Base-by-base conservation (phyloP, 2,113 vertebrate species). In the Murina feae region DNA sequence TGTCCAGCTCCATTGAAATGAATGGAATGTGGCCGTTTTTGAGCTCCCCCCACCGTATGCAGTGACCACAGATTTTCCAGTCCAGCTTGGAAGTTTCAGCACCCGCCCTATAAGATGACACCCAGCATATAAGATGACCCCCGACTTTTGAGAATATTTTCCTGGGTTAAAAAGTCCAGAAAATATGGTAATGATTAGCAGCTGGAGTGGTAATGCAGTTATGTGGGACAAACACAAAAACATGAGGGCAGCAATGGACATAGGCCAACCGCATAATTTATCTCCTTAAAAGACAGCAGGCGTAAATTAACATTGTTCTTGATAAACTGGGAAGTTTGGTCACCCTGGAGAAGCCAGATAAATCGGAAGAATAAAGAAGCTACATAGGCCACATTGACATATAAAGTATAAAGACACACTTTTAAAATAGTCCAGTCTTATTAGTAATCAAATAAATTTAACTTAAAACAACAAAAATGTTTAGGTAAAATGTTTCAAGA, bases 381-480 rank as follows among this genome's bases (percentile, higher is more conserved):
- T 86, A 63, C 2, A 13, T 37, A 87, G 91, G 44, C 2, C 13
- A 79, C 76, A n/a, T 28, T 10, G 58, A 49, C 32, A 18, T 79
- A 65, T 11, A 44, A 44, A 37, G 55, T 55, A 20, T 11, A 94
- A 68, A 89, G 42, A 51, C 12, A 79, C 25, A 25, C 18, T 63
- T 55, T 11, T 30, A 8, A 58, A 66, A 23, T 51, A 25, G 17
- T 47, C 14, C 9, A 69, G 37, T 37, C 16, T 87, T n/a, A 51
- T 86, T 51, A 75, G 25, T 84, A 21, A 69, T 72, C 53, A 86
- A 68, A 91, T 49, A 83, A 63, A 93, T 76, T 86, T n/a, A 89
- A 72, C 49, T 91, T 11, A 55, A 53, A 63, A 47, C 37, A 60
- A 76, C 32, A 65, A 39, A 79, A 66, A 76, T 58, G 0, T 63